Evolutionary conservation across 2,797 vertebrate species (phyloP).

Genomic region (Mus caroli): DNA sequence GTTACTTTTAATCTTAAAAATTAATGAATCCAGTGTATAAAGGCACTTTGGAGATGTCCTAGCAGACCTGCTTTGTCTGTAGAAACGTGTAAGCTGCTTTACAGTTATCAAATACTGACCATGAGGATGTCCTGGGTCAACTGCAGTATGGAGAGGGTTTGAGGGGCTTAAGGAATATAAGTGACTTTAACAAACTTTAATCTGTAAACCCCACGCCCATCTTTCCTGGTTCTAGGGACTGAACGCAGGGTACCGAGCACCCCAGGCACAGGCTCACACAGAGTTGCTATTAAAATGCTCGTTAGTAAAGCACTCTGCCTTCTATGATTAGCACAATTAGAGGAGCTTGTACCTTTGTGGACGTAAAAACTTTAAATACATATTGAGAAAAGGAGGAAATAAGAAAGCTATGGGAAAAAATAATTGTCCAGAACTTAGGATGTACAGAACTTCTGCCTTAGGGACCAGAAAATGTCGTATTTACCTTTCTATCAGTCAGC

Average conservation of each 20-base stretch:
- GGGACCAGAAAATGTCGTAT: constrained; percentile 1
- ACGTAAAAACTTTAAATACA: constrained; percentile 33
- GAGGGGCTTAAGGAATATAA: constrained; percentile 39
- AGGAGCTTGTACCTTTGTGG: constrained; percentile 25
- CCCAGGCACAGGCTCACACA: not conserved
- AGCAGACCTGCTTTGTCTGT: not conserved
- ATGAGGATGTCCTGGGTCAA: not conserved
- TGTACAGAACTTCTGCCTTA: constrained; percentile 17
- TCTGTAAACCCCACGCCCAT: not conserved
- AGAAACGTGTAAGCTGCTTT: constrained; percentile 1
- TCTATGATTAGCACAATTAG: constrained; percentile 15
- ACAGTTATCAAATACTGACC: constrained; percentile 26
- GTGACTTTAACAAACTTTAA: not conserved
- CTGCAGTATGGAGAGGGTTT: not conserved
- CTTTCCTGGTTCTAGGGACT: not conserved
- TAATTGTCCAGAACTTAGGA: constrained; percentile 48
- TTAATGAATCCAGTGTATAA: constrained; percentile 12
- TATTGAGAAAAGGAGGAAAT: not conserved
- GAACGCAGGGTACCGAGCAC: not conserved
- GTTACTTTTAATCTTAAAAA: constrained; percentile 60
- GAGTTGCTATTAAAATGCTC: not conserved
- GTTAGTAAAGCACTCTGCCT: not conserved
- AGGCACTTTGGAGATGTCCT: constrained; percentile 38
- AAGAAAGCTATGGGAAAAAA: constrained; percentile 3
- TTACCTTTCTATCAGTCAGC: constrained; percentile 13